These are phyloP conservation scores for Meandrina meandrites DNA, from an alignment of 92 coral and sea anemone genomes.

Conservation along the genomic window DNA sequence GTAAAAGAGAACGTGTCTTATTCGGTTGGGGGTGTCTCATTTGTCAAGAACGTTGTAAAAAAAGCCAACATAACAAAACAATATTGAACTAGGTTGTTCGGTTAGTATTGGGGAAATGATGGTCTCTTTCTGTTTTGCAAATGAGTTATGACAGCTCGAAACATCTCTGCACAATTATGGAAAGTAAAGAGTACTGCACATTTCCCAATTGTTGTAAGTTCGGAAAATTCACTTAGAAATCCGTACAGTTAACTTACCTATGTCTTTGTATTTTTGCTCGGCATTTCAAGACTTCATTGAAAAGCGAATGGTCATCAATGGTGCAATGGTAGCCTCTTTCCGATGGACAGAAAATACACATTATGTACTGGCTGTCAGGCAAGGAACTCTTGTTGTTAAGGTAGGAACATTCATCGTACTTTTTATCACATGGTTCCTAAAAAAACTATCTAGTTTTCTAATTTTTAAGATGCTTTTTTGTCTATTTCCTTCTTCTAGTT, in stretches of 20 bases:
- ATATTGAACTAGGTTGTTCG: no score
- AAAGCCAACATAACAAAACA: no score
- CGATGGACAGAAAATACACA: background rate
- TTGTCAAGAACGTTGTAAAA: no score
- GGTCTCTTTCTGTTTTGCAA: no score
- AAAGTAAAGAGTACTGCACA: no score
- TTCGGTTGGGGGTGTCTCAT: no score
- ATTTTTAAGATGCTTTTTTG: background rate
- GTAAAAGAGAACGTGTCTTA: no score
- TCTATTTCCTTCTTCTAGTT: background rate
- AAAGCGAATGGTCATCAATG: conserved; percentile 20
- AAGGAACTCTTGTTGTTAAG: background rate
- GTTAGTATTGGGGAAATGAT: no score
- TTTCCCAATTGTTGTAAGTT: background rate
- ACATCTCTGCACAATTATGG: no score
- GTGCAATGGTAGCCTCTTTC: background rate
- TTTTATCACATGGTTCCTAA: no score
- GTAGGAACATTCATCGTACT: background rate
- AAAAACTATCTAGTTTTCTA: no score
- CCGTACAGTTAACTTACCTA: background rate
- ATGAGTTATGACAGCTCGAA: no score
- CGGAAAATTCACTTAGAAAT: background rate
- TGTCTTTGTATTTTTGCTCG: background rate
- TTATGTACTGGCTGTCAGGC: conserved; percentile 16
- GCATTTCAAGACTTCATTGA: conserved; percentile 14